Conservation (phyloP, 2,797 vertebrate species). For the Apogon talboti region DNA sequence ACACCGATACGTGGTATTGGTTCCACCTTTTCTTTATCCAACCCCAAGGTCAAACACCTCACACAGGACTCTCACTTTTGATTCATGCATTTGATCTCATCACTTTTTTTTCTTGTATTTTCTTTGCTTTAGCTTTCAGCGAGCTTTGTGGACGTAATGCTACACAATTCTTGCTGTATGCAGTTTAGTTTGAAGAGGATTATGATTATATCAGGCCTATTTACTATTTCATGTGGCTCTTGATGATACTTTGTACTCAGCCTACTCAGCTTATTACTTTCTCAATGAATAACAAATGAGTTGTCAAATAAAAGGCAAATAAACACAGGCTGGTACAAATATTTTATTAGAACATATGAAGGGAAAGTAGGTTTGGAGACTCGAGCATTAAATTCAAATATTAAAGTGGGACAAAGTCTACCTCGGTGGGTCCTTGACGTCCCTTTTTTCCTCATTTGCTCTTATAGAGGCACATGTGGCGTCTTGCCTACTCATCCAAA, state of each 20-base stretch:
- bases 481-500: slow-evolving; percentile 78
- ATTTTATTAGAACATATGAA: slow-evolving; percentile 48
- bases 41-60: slow-evolving; percentile 54
- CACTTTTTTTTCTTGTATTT: slow-evolving; percentile 16
- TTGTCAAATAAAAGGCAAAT: slow-evolving; percentile 75
- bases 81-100: slow-evolving; percentile 28
- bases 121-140: slow-evolving; percentile 29
- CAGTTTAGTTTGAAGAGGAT: slow-evolving; percentile 74
- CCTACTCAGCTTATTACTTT: slow-evolving; percentile 75
- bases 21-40: slow-evolving; percentile 16
- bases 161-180: slow-evolving; percentile 60
- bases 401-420: slow-evolving; percentile 41
- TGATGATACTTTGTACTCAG: slow-evolving; percentile 72
- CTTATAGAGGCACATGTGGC: slow-evolving; percentile 58
- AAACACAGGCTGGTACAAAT: slow-evolving; percentile 61
- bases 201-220: slow-evolving; percentile 74
- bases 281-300: slow-evolving; percentile 79
- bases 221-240: slow-evolving; percentile 77
- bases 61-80: slow-evolving; percentile 20
- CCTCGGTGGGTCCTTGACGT: slow-evolving; percentile 42
- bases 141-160: slow-evolving; percentile 32
- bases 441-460: slow-evolving; percentile 44
- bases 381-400: slow-evolving; percentile 48
- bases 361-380: slow-evolving; percentile 44
- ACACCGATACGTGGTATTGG: neutral